phyloP scores from a whole-genome alignment of 2,113 vertebrate species.

The Carassius carassius region DNA sequence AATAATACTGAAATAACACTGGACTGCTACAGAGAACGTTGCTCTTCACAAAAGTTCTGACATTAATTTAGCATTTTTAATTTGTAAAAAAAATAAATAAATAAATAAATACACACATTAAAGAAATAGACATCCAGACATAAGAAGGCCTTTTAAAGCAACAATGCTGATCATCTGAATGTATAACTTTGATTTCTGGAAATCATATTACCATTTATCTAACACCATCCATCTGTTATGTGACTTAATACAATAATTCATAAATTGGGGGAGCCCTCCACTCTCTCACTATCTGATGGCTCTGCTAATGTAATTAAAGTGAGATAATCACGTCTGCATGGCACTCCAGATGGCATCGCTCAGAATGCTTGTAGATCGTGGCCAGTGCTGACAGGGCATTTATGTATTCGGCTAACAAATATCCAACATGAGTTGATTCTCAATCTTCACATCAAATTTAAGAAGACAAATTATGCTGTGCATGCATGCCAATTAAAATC shows the following conservation, averaged over 20 bases:
- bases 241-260: slow-evolving; percentile 84
- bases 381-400: slow-evolving; percentile 52
- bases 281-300: slow-evolving; percentile 85
- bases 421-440: neutral
- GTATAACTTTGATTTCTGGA: neutral
- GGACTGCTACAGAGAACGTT: too few species aligned
- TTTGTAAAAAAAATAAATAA: too few species aligned
- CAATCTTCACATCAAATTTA: neutral
- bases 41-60: too few species aligned
- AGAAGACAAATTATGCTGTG: neutral
- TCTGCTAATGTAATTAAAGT: slow-evolving; percentile 90
- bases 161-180: neutral
- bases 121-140: neutral
- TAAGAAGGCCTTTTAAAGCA: neutral
- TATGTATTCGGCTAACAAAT: neutral
- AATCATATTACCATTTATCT: slow-evolving; percentile 70
- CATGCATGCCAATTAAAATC: neutral
- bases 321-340: slow-evolving; percentile 89
- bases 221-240: slow-evolving; percentile 79
- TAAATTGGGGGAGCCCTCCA: slow-evolving; percentile 83
- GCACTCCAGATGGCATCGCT: slow-evolving; percentile 86
- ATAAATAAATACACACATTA: neutral
- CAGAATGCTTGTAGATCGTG: slow-evolving; percentile 60
- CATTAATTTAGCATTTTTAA: too few species aligned
- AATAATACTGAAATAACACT: too few species aligned